A percentile compares a stretch with the other conserved stretches of the same genome.
Conservation (phyloP, 2,888 invertebrate genomes). For the Hirtodrosophila alboralis region DNA sequence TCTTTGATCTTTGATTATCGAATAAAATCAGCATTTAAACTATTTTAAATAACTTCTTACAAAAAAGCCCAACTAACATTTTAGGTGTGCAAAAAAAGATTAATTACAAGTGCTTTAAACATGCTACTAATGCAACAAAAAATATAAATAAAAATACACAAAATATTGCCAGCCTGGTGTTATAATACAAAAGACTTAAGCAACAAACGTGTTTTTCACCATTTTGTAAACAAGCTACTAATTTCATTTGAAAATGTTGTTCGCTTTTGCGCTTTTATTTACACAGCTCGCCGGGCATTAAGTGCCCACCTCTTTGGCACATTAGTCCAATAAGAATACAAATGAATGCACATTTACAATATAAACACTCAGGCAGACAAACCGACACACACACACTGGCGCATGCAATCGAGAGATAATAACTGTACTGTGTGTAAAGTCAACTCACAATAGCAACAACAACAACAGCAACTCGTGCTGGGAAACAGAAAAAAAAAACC, state of each 20-base stretch:
- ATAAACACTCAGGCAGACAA: slow-evolving; percentile 40
- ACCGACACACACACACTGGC: slow-evolving; percentile 28
- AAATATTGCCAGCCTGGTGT: slow-evolving; percentile 3
- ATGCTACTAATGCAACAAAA: too few species aligned
- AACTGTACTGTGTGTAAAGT: slow-evolving; percentile 79
- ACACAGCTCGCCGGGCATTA: slow-evolving; percentile 66
- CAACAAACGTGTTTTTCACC: slow-evolving; percentile 63
- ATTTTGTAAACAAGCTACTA: slow-evolving; percentile 64
- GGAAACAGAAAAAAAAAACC: slow-evolving; percentile 43
- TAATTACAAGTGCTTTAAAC: too few species aligned
- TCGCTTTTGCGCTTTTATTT: slow-evolving; percentile 63
- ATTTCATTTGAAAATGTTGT: slow-evolving; percentile 55
- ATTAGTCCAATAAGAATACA: slow-evolving; percentile 74
- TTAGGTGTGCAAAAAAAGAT: too few species aligned
- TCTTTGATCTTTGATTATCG: too few species aligned
- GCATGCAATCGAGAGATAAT: slow-evolving; percentile 61
- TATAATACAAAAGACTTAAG: slow-evolving; percentile 59
- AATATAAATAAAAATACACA: slow-evolving; percentile 9
- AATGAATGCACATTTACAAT: slow-evolving; percentile 77
- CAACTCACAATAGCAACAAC: slow-evolving; percentile 34
- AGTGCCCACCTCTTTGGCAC: slow-evolving; percentile 76
- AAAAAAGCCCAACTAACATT: too few species aligned
- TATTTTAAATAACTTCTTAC: too few species aligned
- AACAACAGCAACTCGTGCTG: slow-evolving; percentile 39
- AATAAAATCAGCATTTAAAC: too few species aligned